Base-by-base conservation (phyloP, 2,113 vertebrate genomes). In the Sorex araneus region DNA sequence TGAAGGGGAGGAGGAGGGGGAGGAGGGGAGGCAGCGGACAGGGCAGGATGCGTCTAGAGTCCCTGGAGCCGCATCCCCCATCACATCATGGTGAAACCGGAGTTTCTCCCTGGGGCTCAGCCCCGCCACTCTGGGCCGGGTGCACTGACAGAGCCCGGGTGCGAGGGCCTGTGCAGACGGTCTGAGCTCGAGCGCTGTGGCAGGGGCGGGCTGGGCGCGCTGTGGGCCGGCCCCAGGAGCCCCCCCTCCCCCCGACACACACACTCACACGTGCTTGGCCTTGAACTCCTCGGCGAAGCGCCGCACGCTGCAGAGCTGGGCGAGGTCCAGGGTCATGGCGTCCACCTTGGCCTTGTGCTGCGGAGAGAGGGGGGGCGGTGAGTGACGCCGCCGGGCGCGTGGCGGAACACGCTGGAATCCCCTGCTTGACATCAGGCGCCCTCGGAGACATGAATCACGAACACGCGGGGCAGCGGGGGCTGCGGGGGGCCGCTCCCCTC, bases 331-430 rank as follows among this genome's bases (percentile, higher is more conserved):
- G 98, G 98, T 98, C 98, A 99, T 99, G 95, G 98, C 98, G 97
- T 99, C 99, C 66, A 99, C 99, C 96, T 98, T 98, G 92, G 99
- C 99, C 98, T 99, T 99, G 96, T 99, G 98, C 99, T 99, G 97
- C 92, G 34, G 94, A 97, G 91, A 98, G 95, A 97, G 95, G 87
- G 91, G 94, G 95, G 96, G 97, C 97, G 93, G 98, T 98, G 98
- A 98, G 97, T 97, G 98, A 97, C 94, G 97, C 97, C 96, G 95
- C 93, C 97, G 92, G 94, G 86, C 97, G 97, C 97, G 91, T 74
- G 89, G 95, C 84, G 92, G 97, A 98, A 97, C 95, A 97, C 97
- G 93, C 96, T 90, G 25, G 83, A 97, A 98, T 97, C 97, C 97
- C 97, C 97, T 94, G 96, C 94, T 98, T 97, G 98, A 97, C 96